phyloP scores from a whole-genome alignment of 2,888 invertebrate genomes.

The Belgica antarctica region DNA sequence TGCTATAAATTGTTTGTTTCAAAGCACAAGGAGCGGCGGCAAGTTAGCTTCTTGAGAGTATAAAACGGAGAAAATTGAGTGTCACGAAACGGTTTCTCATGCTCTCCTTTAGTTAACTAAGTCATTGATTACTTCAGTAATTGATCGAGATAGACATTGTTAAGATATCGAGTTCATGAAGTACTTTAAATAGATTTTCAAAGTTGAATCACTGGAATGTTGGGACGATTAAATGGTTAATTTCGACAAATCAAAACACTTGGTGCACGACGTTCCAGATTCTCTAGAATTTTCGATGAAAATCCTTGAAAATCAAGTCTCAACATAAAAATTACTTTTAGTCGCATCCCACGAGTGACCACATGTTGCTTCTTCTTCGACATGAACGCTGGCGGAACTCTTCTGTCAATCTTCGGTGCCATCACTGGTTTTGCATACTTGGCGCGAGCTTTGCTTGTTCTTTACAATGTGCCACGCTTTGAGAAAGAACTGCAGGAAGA shows the following conservation, averaged over 20 bases:
- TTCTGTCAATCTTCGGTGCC: constrained; percentile 22
- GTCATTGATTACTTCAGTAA: no score
- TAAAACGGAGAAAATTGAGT: no score
- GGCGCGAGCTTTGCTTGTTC: constrained; percentile 26
- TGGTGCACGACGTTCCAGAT: no score
- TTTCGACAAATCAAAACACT: no score
- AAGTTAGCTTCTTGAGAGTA: constrained; percentile 7
- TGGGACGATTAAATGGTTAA: no score
- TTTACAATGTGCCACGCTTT: not conserved
- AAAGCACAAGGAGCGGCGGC: constrained; percentile 29
- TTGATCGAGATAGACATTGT: no score
- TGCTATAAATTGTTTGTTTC: constrained; percentile 39
- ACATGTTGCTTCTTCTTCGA: constrained; percentile 41
- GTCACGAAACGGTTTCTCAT: no score
- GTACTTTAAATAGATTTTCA: no score
- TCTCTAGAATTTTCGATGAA: no score
- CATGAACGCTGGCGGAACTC: constrained; percentile 34
- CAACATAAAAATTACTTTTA: not conserved
- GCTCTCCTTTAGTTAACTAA: not conserved
- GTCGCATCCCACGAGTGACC: constrained; percentile 22
- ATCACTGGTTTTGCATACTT: constrained; percentile 32
- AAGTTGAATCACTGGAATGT: no score
- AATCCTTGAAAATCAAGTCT: no score
- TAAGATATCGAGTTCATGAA: no score
- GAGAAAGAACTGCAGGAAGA: constrained; percentile 28